Conservation (phyloP, 2,888 invertebrate genomes). For the Pycnomerus fuliginosus region DNA sequence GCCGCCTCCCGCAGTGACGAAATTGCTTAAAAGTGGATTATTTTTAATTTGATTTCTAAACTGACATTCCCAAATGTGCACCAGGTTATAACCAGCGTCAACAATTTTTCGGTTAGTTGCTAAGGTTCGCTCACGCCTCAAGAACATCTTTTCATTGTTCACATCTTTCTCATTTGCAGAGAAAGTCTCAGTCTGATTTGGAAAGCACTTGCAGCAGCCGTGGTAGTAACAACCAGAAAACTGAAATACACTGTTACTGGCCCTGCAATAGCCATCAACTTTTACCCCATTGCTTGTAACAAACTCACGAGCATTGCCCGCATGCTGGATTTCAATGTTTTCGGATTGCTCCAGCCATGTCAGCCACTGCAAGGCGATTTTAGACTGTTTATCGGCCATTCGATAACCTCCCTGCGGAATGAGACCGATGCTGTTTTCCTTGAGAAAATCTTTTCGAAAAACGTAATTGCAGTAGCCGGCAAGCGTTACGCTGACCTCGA, state of each 20-base stretch:
- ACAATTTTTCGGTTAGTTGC: constrained; percentile 3
- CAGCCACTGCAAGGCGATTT: constrained; percentile 13
- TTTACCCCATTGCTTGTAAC: constrained; percentile 15
- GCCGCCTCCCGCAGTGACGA: background rate
- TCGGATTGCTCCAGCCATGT: constrained; percentile 13
- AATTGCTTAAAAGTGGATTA: constrained; percentile 2
- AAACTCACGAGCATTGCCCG: constrained; percentile 24
- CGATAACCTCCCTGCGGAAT: constrained; percentile 37
- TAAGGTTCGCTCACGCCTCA: constrained; percentile 7
- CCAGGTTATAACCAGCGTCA: constrained; percentile 12
- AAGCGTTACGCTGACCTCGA: constrained; percentile 33
- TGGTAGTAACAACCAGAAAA: constrained; percentile 27
- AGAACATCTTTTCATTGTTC: constrained; percentile 4
- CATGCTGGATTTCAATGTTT: constrained; percentile 25
- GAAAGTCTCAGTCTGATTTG: constrained; percentile 2
- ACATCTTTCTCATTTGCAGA: constrained; percentile 1
- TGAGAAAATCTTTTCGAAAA: constrained; percentile 32
- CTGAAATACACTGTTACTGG: constrained; percentile 24
- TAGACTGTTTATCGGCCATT: constrained; percentile 24
- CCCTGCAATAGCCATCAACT: constrained; percentile 21
- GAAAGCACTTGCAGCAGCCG: constrained; percentile 19
- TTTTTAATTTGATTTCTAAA: constrained; percentile 8
- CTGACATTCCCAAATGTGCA: constrained; percentile 25
- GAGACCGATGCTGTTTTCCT: constrained; percentile 34
- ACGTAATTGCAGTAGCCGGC: constrained; percentile 34